Evolutionary conservation across 2,113 vertebrate species (phyloP).

Genomic region (Chrysemys picta): DNA sequence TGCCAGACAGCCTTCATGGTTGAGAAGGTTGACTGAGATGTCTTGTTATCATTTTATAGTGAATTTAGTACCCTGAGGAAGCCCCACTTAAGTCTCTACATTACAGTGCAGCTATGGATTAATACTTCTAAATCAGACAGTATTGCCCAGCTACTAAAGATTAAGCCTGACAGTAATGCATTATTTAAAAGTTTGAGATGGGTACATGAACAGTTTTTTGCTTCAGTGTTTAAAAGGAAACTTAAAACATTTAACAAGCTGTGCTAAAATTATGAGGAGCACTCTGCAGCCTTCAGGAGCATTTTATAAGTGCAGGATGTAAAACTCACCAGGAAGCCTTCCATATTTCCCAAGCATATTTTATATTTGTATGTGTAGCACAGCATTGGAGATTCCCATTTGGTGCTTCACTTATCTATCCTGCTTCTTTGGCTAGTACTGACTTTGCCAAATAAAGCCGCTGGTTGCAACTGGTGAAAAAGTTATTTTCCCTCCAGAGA

Average conservation of each 20-base stretch:
- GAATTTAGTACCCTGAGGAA: slow-evolving; percentile 25
- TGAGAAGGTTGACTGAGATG: slow-evolving; percentile 32
- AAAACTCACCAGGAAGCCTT: slow-evolving; percentile 39
- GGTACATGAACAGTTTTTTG: slow-evolving; percentile 27
- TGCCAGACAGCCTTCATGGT: slow-evolving; percentile 31
- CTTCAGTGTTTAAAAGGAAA: background rate
- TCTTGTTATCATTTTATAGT: slow-evolving; percentile 33
- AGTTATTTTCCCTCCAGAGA: background rate
- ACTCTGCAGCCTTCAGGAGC: slow-evolving; percentile 31
- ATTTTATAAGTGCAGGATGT: slow-evolving; percentile 33
- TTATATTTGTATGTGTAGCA: slow-evolving; percentile 28
- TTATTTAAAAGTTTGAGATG: slow-evolving; percentile 50
- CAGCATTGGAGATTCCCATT: slow-evolving; percentile 7
- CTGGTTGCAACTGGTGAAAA: background rate
- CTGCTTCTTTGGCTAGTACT: background rate
- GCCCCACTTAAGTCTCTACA: background rate
- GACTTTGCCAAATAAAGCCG: background rate
- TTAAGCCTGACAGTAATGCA: slow-evolving; percentile 32
- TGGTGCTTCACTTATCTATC: background rate
- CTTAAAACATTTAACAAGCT: slow-evolving; percentile 1
- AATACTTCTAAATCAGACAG: slow-evolving; percentile 33
- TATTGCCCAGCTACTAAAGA: slow-evolving; percentile 44
- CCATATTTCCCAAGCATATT: background rate
- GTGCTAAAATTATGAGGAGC: slow-evolving; percentile 35
- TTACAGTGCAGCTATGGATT: slow-evolving; percentile 14